Conservation (phyloP, 1,140 invertebrate species). For the Lepidurus couesii region DNA sequence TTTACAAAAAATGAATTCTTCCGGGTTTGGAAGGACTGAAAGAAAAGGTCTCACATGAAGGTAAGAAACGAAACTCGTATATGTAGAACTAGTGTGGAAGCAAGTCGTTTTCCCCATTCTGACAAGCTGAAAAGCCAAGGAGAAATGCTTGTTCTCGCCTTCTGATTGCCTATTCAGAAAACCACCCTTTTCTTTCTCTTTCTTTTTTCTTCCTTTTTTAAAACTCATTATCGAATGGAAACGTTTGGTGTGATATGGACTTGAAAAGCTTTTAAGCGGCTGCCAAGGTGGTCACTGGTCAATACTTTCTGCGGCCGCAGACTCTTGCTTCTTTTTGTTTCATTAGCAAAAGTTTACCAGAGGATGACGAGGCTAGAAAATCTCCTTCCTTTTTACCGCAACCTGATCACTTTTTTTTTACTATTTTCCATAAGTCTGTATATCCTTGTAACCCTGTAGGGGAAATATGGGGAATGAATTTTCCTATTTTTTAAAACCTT, state of each 20-base stretch:
- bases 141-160: background rate
- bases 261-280: slow-evolving; percentile 16
- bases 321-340: slow-evolving; percentile 16
- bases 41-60: no score
- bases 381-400: background rate
- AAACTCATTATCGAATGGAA: background rate
- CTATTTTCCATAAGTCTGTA: background rate
- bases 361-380: background rate
- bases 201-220: background rate
- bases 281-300: slow-evolving; percentile 20
- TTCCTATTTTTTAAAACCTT: background rate
- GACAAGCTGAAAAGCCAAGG: background rate
- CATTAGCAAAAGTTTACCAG: background rate
- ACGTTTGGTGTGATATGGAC: slow-evolving; percentile 10
- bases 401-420: background rate
- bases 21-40: no score
- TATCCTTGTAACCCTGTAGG: background rate
- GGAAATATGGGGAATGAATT: background rate
- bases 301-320: background rate
- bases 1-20: no score
- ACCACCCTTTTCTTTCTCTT: background rate
- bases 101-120: background rate
- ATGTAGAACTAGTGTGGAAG: background rate
- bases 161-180: background rate
- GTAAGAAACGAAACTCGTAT: background rate